Base-by-base conservation (phyloP, 2,113 vertebrate species). In the Kryptolebias marmoratus region DNA sequence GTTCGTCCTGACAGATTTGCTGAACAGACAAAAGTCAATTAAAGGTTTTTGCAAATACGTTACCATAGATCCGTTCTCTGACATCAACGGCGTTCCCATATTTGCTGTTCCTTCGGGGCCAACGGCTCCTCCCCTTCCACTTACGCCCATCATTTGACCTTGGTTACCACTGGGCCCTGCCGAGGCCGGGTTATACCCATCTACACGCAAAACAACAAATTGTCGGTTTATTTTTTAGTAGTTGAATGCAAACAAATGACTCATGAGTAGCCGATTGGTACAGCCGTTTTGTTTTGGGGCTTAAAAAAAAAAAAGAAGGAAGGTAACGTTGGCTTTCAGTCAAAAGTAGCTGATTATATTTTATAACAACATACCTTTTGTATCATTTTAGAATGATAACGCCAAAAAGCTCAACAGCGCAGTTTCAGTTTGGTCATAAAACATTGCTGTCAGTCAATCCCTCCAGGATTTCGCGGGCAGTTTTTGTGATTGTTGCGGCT, bases 31-130 rank as follows among this genome's bases (percentile, higher is more conserved):
- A 22, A 14, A 22, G 8, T 1, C 13, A 55, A 56, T 2, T 27
- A 6, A 3, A 32, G 28, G 18, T 61, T 61, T n/a, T 47, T 58
- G 77, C 57, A 85, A 90, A 96, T 97, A 97, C 96, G 3, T 98
- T 98, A 99, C 97, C 97, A 96, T 96, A 82, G 95, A 90, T 96
- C 95, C 96, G 90, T 98, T 97, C 94, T 98, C 97, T 88, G 96
- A 94, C 94, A 96, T 96, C 95, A 98, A 88, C 86, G 95, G 90
- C 76, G 96, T 92, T 91, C 95, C 96, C 93, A 97, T 94, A 92
- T 95, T 96, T 93, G 95, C 85, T 74, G 95, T 92, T 95, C 95
- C 97, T 93, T 97, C 97, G 83, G 95, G 94, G 82, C 95, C 95
- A 92, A 96, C 93, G 93, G 97, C 88, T 93, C 94, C 95, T 92